Conservation (phyloP, 2,888 invertebrate species). For the Trachelus iudaicus region DNA sequence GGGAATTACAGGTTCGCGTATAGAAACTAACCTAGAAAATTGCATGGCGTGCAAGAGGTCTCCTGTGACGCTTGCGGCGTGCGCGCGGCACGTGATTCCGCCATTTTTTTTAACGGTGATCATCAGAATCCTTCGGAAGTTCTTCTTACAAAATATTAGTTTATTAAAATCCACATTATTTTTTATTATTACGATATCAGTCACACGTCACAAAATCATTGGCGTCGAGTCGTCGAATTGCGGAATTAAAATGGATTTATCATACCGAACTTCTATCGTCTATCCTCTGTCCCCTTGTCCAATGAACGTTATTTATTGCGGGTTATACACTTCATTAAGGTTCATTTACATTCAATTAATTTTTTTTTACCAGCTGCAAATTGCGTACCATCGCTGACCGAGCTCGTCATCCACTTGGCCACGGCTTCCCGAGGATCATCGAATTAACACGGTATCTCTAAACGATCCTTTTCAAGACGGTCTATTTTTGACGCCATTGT, state of each 20-base stretch:
- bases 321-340: background rate
- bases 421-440: background rate
- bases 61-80: background rate
- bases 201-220: background rate
- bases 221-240: background rate
- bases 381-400: background rate
- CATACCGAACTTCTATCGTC: no score
- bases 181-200: background rate
- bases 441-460: background rate
- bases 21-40: background rate
- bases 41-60: background rate
- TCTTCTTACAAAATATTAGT: background rate
- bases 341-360: conserved; percentile 4
- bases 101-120: background rate
- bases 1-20: background rate
- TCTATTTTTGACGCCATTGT: background rate
- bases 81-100: background rate
- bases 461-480: background rate
- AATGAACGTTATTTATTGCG: background rate
- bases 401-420: background rate
- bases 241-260: background rate
- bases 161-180: background rate
- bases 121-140: background rate
- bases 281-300: no score
- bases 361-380: background rate